phyloP scores from a whole-genome alignment of 2,888 invertebrate genomes.

The Podotricha telesiphe region DNA sequence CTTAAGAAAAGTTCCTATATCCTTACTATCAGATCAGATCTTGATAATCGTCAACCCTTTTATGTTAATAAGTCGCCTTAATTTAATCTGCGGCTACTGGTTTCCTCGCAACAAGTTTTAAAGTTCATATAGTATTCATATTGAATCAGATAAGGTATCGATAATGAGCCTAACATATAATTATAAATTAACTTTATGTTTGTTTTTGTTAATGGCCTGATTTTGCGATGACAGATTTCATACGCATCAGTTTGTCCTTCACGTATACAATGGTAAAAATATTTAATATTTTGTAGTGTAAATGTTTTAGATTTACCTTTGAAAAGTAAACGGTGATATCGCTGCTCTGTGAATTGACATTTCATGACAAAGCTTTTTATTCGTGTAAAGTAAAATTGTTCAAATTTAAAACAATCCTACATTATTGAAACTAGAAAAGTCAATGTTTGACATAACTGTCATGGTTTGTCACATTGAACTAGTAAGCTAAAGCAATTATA shows the following conservation, averaged over 20 bases:
- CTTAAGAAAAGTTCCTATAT: constrained; percentile 18
- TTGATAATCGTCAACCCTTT: constrained; percentile 30
- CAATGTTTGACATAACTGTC: background rate
- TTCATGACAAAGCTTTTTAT: too few relatives aligned
- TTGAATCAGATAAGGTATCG: constrained; percentile 9
- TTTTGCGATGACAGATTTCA: too few relatives aligned
- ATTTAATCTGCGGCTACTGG: constrained; percentile 21
- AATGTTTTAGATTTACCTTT: too few relatives aligned
- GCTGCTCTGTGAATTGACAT: too few relatives aligned
- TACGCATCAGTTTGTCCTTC: too few relatives aligned
- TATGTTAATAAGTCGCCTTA: constrained; percentile 29
- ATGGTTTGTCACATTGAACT: background rate
- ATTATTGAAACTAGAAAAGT: background rate
- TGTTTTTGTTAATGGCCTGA: too few relatives aligned
- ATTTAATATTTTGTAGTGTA: too few relatives aligned
- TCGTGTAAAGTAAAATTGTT: too few relatives aligned
- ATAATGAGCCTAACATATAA: constrained; percentile 15
- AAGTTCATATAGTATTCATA: constrained; percentile 11
- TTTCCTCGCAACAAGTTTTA: constrained; percentile 27
- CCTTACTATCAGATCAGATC: constrained; percentile 17
- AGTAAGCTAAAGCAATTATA: background rate
- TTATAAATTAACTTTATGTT: background rate
- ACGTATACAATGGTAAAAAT: too few relatives aligned
- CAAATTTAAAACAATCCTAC: background rate
- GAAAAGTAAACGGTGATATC: too few relatives aligned